phyloP scores from a whole-genome alignment of 2,797 vertebrate genomes.

The Poeciliopsis turneri region DNA sequence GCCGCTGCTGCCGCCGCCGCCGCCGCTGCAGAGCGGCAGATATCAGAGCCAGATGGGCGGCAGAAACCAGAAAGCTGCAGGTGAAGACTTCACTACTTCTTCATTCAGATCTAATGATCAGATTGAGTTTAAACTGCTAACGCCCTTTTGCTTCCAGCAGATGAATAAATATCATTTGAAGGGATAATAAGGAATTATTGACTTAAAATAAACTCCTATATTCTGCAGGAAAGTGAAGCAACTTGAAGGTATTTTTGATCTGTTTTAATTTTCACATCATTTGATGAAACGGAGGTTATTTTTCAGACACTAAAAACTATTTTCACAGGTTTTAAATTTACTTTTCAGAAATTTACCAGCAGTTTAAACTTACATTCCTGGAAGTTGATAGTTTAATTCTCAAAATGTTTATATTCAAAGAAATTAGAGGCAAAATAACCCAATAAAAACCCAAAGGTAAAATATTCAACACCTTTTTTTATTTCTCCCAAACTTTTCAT shows the following conservation, averaged over 20 bases:
- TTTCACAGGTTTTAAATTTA: neutral
- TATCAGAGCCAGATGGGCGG: constrained; percentile 70
- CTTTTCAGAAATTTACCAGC: neutral
- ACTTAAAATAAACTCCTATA: no score
- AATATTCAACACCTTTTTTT: neutral
- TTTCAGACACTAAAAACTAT: neutral
- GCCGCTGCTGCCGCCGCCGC: constrained; percentile 14
- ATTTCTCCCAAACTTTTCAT: neutral
- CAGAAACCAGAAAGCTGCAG: constrained; percentile 49
- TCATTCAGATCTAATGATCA: constrained; percentile 60
- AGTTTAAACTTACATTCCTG: neutral
- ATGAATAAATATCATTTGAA: constrained; percentile 72
- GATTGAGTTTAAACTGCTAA: constrained; percentile 61
- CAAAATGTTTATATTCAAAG: neutral
- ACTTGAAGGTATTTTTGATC: no score
- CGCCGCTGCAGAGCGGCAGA: constrained; percentile 53
- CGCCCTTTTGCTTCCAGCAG: constrained; percentile 58
- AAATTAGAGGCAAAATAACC: neutral
- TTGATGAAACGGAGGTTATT: neutral
- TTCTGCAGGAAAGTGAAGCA: no score
- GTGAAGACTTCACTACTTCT: neutral
- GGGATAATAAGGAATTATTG: constrained; percentile 6
- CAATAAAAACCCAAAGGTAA: neutral
- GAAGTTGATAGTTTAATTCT: neutral
- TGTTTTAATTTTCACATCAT: neutral